phyloP scores from a whole-genome alignment of 2,113 vertebrate species.

The Mungos mungo region DNA sequence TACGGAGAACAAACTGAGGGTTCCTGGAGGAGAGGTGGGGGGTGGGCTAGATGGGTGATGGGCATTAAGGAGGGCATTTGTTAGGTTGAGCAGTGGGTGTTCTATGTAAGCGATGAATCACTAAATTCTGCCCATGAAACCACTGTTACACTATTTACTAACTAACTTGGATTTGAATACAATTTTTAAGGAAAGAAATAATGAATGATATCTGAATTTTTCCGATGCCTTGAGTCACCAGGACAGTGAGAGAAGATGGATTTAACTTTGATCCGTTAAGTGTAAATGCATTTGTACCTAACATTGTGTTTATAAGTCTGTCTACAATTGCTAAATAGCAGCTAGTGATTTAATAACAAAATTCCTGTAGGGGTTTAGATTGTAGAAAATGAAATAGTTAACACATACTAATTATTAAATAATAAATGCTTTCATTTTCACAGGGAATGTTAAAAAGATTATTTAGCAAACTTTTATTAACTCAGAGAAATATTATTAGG shows the following conservation, averaged over 20 bases:
- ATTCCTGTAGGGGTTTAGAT: not conserved
- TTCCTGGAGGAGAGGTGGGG: too few relatives aligned
- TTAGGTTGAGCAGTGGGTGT: too few relatives aligned
- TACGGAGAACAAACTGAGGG: too few relatives aligned
- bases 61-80: too few relatives aligned
- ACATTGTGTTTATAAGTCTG: not conserved
- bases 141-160: too few relatives aligned
- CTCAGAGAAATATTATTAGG: not conserved
- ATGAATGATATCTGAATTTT: not conserved
- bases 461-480: slow-evolving; percentile 39
- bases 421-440: not conserved
- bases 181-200: not conserved
- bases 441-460: not conserved
- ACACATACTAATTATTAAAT: not conserved
- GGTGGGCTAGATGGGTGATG: too few relatives aligned
- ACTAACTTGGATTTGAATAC: not conserved
- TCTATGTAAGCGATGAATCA: too few relatives aligned
- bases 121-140: too few relatives aligned
- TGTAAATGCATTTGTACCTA: not conserved
- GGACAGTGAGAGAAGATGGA: not conserved
- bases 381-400: not conserved
- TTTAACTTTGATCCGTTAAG: not conserved
- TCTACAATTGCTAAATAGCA: not conserved
- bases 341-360: not conserved
- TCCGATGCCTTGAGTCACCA: not conserved